phyloP scores from a whole-genome alignment of 2,113 vertebrate genomes.

The Cavia aperea region DNA sequence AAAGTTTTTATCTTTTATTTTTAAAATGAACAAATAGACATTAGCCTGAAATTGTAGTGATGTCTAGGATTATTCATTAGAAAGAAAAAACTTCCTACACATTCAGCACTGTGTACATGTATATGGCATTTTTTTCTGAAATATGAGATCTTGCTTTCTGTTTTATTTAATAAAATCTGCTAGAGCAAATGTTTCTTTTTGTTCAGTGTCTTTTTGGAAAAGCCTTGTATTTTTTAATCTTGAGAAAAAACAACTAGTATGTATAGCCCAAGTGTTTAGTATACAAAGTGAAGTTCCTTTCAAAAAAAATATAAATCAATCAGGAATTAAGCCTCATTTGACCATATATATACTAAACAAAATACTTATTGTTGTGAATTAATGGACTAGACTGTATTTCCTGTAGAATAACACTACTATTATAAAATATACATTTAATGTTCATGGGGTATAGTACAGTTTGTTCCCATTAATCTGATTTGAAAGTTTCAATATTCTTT shows the following conservation, averaged over 20 bases:
- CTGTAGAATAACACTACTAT: background rate
- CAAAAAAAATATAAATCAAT: conserved; percentile 32
- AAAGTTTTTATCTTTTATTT: conserved; percentile 10
- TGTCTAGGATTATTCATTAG: background rate
- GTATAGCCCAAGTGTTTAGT: conserved; percentile 4
- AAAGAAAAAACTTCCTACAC: background rate
- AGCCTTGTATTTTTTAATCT: background rate
- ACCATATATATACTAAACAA: conserved; percentile 38
- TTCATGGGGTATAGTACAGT: background rate
- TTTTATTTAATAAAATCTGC: conserved; percentile 23
- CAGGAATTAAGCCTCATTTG: background rate
- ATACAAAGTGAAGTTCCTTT: background rate
- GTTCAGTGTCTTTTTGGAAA: conserved; percentile 35
- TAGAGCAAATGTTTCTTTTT: conserved; percentile 31
- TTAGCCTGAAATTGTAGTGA: background rate
- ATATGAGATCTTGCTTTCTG: background rate
- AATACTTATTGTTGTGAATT: conserved; percentile 46
- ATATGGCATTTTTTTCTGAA: background rate
- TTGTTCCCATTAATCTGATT: background rate
- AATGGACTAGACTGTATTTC: conserved; percentile 35
- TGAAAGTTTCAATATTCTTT: conserved; percentile 39
- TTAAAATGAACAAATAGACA: background rate
- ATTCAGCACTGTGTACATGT: background rate
- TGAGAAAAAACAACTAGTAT: conserved; percentile 21
- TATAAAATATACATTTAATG: background rate